A percentile compares a stretch with the other conserved stretches of the same genome.
phyloP scores from a whole-genome alignment of 1,140 invertebrate genomes.

The Microvelia longipes region DNA sequence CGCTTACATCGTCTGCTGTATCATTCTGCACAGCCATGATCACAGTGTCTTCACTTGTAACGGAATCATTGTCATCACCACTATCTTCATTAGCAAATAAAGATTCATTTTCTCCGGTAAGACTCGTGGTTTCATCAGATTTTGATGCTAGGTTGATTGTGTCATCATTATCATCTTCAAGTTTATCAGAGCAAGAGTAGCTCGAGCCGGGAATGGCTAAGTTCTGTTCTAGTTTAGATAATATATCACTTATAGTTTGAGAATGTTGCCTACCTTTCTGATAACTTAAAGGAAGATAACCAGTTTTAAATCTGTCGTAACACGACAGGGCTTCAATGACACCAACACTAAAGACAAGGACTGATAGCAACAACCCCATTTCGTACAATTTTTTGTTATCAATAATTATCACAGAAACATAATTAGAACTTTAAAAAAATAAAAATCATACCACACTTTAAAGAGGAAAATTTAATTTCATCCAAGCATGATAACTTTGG shows the following conservation, averaged over 20 bases:
- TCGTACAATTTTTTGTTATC: too few species aligned
- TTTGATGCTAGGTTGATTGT: not conserved
- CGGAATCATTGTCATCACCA: not conserved
- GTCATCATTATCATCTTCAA: not conserved
- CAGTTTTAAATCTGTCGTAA: constrained; percentile 6
- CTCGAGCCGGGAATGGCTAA: too few species aligned
- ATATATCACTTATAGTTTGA: not conserved
- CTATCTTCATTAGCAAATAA: not conserved
- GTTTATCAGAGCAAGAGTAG: too few species aligned
- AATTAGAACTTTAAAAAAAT: too few species aligned
- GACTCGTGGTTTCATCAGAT: not conserved
- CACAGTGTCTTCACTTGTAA: not conserved
- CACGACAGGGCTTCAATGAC: constrained; percentile 14
- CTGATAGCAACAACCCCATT: constrained; percentile 15
- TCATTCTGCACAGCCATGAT: not conserved
- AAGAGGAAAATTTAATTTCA: too few species aligned
- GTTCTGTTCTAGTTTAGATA: not conserved
- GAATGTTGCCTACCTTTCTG: not conserved
- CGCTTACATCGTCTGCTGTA: not conserved
- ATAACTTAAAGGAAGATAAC: constrained; percentile 5
- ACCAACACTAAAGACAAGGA: constrained; percentile 14
- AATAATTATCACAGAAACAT: too few species aligned
- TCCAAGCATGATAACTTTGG: too few species aligned
- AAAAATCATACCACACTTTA: too few species aligned
- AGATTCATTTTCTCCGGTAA: not conserved